Evolutionary conservation across 1,140 invertebrate genomes (phyloP), one percentile per base, ranked within the genome.

Genomic region (Chymomyza costata): DNA sequence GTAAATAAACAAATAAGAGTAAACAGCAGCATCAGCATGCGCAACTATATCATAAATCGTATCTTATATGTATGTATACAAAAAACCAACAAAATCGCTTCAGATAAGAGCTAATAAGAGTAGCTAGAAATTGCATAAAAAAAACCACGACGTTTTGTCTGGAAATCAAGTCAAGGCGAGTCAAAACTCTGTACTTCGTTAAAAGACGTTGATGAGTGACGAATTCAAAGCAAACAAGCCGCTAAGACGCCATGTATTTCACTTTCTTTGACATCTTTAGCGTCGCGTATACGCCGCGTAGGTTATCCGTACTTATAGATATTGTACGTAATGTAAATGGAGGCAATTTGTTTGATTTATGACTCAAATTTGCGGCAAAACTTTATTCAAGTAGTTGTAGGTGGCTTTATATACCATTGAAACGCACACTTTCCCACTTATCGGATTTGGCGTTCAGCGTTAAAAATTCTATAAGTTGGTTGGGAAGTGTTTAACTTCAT

Each of bases 191-290:
- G n/a, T n/a, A n/a, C n/a, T n/a, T n/a, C n/a, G n/a, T n/a, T n/a
- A n/a, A n/a, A n/a, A n/a, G 46, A 70, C 73, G 40, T 71, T 67
- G 54, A 66, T 76, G 37, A 56, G 43, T 74, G 65, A 76, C 61
- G 56, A 76, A 66, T 66, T 58, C 39, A 41, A 53, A 34, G 43
- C 30, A 55, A 50, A 74, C 60, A 62, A 40, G 37, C 52, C 16
- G 48, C 15, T 25, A 37, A 41, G n/a, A 37, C 48, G n/a, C n/a
- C n/a, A n/a, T n/a, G n/a, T n/a, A 48, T 62, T 78, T 76, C 73
- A 80, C 71, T 78, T 78, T 71, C 51, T 56, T 80, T 78, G 71
- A 71, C 65, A n/a, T n/a, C n/a, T n/a, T n/a, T n/a, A n/a, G n/a
- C n/a, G n/a, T n/a, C n/a, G n/a, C n/a, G n/a, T n/a, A n/a, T n/a